Conservation (phyloP, 1,140 invertebrate genomes). For the Listronotus oregonensis region DNA sequence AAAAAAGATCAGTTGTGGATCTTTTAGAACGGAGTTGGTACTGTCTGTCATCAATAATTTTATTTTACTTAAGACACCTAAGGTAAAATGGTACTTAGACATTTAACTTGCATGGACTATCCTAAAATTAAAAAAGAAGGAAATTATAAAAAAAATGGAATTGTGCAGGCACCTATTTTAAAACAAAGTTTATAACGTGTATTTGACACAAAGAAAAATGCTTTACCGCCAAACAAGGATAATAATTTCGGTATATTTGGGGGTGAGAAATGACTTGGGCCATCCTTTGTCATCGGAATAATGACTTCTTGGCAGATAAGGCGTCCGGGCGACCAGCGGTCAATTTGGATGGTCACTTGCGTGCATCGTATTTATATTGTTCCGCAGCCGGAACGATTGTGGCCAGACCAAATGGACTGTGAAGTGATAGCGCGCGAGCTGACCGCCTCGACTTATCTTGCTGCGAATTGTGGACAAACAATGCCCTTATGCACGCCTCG, state of each 20-base stretch:
- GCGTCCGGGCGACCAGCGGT: slow-evolving; percentile 45
- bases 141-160: too few relatives aligned
- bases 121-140: too few relatives aligned
- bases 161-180: too few relatives aligned
- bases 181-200: not conserved
- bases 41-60: too few relatives aligned
- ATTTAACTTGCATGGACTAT: too few relatives aligned
- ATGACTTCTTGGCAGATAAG: slow-evolving; percentile 57
- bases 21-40: too few relatives aligned
- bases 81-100: too few relatives aligned
- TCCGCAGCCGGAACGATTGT: slow-evolving; percentile 51
- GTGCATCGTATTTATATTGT: slow-evolving; percentile 56
- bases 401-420: slow-evolving; percentile 55
- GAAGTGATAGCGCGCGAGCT: slow-evolving; percentile 54
- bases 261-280: slow-evolving; percentile 53
- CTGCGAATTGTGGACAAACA: slow-evolving; percentile 25
- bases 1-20: too few relatives aligned
- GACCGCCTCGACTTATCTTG: slow-evolving; percentile 49
- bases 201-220: slow-evolving; percentile 16
- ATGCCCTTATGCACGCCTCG: slow-evolving; percentile 5
- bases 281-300: slow-evolving; percentile 54
- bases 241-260: slow-evolving; percentile 15
- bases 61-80: too few relatives aligned
- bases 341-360: slow-evolving; percentile 55
- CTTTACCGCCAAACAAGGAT: slow-evolving; percentile 1